These are phyloP conservation scores for Alcedo atthis DNA, from an alignment of 2,797 vertebrate genomes.

Conservation along the genomic window DNA sequence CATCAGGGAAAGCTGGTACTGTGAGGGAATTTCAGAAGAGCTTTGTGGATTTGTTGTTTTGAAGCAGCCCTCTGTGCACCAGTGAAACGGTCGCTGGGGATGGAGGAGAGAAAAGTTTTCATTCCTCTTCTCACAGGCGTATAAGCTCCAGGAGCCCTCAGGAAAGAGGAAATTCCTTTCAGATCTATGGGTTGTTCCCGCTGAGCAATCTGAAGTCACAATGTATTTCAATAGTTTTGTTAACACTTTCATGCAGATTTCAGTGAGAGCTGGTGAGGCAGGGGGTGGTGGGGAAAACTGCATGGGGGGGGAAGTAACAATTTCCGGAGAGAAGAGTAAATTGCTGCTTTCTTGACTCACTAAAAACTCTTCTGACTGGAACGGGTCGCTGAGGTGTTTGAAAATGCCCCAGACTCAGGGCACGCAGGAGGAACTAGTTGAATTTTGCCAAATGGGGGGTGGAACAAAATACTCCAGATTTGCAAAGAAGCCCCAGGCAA, in stretches of 20 bases:
- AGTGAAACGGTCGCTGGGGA: neutral
- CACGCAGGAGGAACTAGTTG: neutral
- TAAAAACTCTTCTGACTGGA: neutral
- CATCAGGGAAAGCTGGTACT: neutral
- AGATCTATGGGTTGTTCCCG: neutral
- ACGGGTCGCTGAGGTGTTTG: neutral
- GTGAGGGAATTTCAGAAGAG: too few species aligned
- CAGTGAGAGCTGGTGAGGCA: neutral
- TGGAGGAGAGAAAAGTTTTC: neutral
- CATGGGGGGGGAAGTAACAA: neutral
- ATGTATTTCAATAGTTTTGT: neutral
- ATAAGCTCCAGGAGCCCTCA: neutral
- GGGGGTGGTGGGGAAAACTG: neutral
- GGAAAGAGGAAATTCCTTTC: slow-evolving; percentile 61
- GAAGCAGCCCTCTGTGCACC: neutral
- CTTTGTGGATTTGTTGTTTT: accelerated
- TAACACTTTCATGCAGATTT: slow-evolving; percentile 14
- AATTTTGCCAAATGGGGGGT: neutral
- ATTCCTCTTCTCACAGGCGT: neutral
- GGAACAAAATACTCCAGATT: neutral
- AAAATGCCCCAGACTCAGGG: neutral
- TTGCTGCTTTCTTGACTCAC: neutral
- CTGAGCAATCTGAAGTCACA: slow-evolving; percentile 37
- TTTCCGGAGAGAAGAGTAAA: neutral
- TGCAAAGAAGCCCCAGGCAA: neutral